Percentiles rank a stretch among this genome's conserved stretches.
Evolutionary conservation across 2,797 vertebrate genomes (phyloP).

Genomic region (Arrhamphus sclerolepis): DNA sequence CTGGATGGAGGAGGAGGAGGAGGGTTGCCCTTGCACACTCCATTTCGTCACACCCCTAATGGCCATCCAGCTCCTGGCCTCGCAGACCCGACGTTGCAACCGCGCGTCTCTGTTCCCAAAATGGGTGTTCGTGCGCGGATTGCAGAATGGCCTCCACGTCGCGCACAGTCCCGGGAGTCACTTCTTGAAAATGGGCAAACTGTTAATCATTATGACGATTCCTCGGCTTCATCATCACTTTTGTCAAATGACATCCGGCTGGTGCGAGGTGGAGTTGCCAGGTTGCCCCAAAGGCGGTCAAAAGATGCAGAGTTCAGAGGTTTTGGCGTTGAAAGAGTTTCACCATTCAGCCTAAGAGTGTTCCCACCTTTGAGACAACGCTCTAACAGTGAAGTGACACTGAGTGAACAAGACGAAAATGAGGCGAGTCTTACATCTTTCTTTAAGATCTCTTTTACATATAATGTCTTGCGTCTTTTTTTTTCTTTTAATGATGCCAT

Average conservation of each 20-base stretch:
- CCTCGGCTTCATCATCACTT: constrained; percentile 51
- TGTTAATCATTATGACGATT: constrained; percentile 66
- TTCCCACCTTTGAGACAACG: constrained; percentile 86
- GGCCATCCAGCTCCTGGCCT: constrained; percentile 74
- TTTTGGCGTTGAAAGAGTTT: constrained; percentile 50
- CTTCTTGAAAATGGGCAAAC: constrained; percentile 82
- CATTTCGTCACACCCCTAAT: constrained; percentile 74
- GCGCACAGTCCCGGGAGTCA: constrained; percentile 84
- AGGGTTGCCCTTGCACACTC: constrained; percentile 71
- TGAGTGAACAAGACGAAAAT: constrained; percentile 89
- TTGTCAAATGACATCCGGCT: constrained; percentile 62
- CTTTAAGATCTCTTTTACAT: background rate
- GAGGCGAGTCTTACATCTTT: constrained; percentile 63
- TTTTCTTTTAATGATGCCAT: too few species aligned
- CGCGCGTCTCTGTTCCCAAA: constrained; percentile 87
- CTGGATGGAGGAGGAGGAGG: constrained; percentile 70
- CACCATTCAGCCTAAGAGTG: constrained; percentile 68
- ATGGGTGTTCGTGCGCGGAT: constrained; percentile 95
- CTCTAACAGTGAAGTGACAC: constrained; percentile 92
- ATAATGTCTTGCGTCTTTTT: background rate
- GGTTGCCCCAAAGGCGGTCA: constrained; percentile 80
- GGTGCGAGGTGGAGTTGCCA: constrained; percentile 63
- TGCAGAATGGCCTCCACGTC: constrained; percentile 92
- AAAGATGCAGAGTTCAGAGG: constrained; percentile 88
- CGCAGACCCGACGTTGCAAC: constrained; percentile 41